Percentiles rank a stretch among this genome's conserved stretches.
Conservation (phyloP, 2,797 vertebrate genomes). For the Notolepis coatsorum region DNA sequence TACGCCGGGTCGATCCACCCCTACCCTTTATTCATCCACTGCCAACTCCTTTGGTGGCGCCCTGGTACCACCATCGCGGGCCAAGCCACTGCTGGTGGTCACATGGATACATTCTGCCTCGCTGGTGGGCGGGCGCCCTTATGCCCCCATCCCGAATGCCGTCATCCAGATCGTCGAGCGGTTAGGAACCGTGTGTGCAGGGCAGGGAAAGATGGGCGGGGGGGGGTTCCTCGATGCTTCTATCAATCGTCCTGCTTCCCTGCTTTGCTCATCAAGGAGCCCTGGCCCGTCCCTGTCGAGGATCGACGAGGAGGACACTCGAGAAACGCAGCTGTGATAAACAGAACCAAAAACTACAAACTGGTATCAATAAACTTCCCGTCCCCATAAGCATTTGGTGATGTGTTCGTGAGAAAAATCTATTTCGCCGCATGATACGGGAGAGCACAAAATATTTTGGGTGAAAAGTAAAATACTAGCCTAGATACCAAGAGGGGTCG, state of each 20-base stretch:
- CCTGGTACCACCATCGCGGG: constrained; percentile 40
- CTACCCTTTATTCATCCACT: constrained; percentile 26
- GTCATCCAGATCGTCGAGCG: constrained; percentile 62
- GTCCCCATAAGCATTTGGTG: constrained; percentile 57
- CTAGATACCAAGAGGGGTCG: too few relatives aligned
- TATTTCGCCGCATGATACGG: not conserved
- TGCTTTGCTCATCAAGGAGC: constrained; percentile 74
- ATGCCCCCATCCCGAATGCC: constrained; percentile 57
- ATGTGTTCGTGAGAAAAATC: constrained; percentile 4
- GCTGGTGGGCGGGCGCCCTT: constrained; percentile 42
- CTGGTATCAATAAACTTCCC: constrained; percentile 65
- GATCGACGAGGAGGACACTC: constrained; percentile 69
- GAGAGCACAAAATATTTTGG: not conserved
- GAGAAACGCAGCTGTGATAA: constrained; percentile 77
- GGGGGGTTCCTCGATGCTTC: constrained; percentile 52
- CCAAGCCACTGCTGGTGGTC: constrained; percentile 63
- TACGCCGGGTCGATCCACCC: constrained; percentile 48
- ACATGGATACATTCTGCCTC: constrained; percentile 59
- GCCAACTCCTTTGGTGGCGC: constrained; percentile 44
- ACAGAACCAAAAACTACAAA: constrained; percentile 64
- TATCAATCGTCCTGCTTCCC: constrained; percentile 69
- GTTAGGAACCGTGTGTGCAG: constrained; percentile 64
- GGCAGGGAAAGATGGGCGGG: constrained; percentile 27
- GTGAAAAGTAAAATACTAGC: not conserved
- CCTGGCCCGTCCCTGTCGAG: constrained; percentile 63